A percentile compares a stretch with the other conserved stretches of the same genome.
phyloP scores from a whole-genome alignment of 1,140 invertebrate species.

The Leptinotarsa lineolata region DNA sequence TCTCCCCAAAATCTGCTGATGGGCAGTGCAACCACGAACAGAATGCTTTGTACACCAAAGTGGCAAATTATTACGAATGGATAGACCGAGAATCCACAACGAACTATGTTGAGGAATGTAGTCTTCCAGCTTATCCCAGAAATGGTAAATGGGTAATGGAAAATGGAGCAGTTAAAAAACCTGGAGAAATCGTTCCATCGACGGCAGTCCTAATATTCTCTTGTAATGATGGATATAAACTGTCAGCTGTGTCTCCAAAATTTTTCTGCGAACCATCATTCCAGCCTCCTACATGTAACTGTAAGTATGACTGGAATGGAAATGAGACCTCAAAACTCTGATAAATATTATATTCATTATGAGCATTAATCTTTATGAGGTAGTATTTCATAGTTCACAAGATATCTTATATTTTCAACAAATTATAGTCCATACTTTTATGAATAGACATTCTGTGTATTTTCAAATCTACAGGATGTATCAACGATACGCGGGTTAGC shows the following conservation, averaged over 20 bases:
- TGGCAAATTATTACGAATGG: slow-evolving; percentile 34
- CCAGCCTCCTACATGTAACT: background rate
- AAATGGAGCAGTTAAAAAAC: background rate
- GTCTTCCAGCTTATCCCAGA: slow-evolving; percentile 16
- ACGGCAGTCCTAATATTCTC: slow-evolving; percentile 5
- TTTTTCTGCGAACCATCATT: background rate
- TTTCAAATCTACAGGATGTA: too few species aligned
- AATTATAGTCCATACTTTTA: too few species aligned
- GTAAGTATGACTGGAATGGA: slow-evolving; percentile 2
- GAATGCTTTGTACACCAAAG: slow-evolving; percentile 41
- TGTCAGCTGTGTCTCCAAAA: background rate
- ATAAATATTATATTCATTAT: too few species aligned
- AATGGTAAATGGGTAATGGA: slow-evolving; percentile 24
- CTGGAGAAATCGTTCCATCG: slow-evolving; percentile 16
- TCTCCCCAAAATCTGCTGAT: slow-evolving; percentile 13
- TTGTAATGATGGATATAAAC: slow-evolving; percentile 5
- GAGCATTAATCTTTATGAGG: too few species aligned
- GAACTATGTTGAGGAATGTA: slow-evolving; percentile 12
- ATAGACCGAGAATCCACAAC: slow-evolving; percentile 16
- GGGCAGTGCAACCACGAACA: slow-evolving; percentile 34
- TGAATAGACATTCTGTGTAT: too few species aligned
- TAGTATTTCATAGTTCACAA: too few species aligned
- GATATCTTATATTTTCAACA: too few species aligned
- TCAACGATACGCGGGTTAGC: too few species aligned
- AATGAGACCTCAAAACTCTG: too few species aligned